Percentiles rank a stretch among this genome's conserved stretches.
Conservation (phyloP, 2,113 vertebrate genomes). For the Anseranas semipalmata region DNA sequence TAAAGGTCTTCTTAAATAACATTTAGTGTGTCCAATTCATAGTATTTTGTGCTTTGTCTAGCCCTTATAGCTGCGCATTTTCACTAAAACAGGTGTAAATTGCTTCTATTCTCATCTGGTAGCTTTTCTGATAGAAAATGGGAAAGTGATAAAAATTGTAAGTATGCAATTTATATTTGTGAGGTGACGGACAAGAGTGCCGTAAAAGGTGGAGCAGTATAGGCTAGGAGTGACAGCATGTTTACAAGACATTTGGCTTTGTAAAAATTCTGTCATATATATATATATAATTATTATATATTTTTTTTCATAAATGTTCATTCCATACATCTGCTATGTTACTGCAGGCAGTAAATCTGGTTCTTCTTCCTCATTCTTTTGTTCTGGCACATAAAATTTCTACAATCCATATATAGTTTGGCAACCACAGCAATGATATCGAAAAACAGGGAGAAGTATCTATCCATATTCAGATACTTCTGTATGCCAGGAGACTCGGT, state of each 20-base stretch:
- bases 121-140: background rate
- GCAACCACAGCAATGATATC: background rate
- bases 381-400: background rate
- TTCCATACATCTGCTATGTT: background rate
- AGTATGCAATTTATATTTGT: background rate
- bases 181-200: background rate
- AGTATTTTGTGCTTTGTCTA: rapidly evolving
- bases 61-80: background rate
- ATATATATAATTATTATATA: no score
- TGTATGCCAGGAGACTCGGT: background rate
- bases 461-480: background rate
- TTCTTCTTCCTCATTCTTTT: background rate
- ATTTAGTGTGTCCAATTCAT: background rate
- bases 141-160: background rate
- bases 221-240: background rate
- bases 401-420: background rate
- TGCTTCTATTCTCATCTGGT: background rate
- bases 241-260: background rate
- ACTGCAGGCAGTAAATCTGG: background rate
- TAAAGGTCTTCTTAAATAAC: background rate
- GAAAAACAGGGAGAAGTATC: background rate
- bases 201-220: background rate
- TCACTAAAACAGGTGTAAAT: background rate
- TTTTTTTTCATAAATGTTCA: background rate
- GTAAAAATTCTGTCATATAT: background rate